Evolutionary conservation across 2,888 invertebrate species (phyloP), one percentile per base, ranked within the genome.

Genomic region (Andrena camellia): DNA sequence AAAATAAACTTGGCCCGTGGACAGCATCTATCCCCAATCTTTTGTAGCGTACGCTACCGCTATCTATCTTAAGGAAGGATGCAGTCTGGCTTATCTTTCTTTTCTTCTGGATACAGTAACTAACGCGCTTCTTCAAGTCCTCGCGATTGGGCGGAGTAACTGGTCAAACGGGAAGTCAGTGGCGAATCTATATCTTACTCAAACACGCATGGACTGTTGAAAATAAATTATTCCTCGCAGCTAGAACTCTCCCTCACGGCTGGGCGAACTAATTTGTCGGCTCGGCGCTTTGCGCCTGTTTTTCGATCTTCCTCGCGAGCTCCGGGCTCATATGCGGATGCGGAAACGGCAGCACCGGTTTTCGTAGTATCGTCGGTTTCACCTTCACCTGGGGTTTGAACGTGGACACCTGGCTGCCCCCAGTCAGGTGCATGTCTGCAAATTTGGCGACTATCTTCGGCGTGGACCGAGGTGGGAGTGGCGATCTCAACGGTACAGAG

Each of bases 341-440:
- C 17, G 95, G 92, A 84, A 95, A 94, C 35, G 95, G 95, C 85
- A 96, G 94, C 50, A 95, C 95, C 57, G 96, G 96, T 93, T 96
- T 97, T 88, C 96, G 96, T 94, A 97, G 96, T 89, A 98, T 96
- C 89, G 97, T 96, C 20, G 98, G 98, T 94, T 98, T 98, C 70
- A 96, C 96, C 93, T 97, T 97, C 80, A 97, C 95, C 91, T 97
- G 96, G 8, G 97, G 97, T 93, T 97, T 97, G 81, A 93, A 92
- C 79, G 93, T 92, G 85, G 88, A 86, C 81, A 92, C 88, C 84
- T 95, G 84, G 79, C 94, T 94, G 85, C 96, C 96, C 62, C 96
- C 96, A 33, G 96, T 96, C 33, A 96, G 94, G 90, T 96, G 95
- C 87, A 96, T 95, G 90, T 96, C 96, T 26, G 96, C 96, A 93